Evolutionary conservation across 1,140 invertebrate genomes (phyloP), one percentile per base, ranked within the genome.

Genomic region (Tetramorium parvispinum): DNA sequence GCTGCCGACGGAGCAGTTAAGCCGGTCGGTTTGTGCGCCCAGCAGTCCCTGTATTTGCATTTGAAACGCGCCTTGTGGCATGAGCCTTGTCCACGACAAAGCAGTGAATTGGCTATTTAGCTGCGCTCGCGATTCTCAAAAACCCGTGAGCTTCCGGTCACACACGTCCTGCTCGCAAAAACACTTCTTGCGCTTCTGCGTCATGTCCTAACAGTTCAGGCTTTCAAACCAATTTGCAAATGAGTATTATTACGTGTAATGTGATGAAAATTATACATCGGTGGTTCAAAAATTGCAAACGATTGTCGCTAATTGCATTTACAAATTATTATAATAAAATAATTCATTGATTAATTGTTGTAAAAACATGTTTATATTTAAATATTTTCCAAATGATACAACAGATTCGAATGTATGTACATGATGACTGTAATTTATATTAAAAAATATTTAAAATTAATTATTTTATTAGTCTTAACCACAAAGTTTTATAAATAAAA

Each of bases 21-120:
- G 79, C 79, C 24, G 79, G 79, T 82, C 37, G 66, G 66, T 82
- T 82, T 82, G 79, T 82, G 79, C 79, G 79, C 79, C 24, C 78
- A 21, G 65, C 78, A 51, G 32, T 46, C 51, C 55, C 66, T n/a
- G 51, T 73, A 82, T 82, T 82, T 82, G 79, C 79, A 82, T 82
- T 82, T 82, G 79, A 82, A 82, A 73, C 79, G 53, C 79, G 66
- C 66, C 66, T 82, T 82, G 79, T 57, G 79, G 51, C 86, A 32
- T 57, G 78, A 53, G 51, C 63, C 61, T 59, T 73, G 86, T 82
- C 40, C 49, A 73, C 68, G 57, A 79, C 87, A 89, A 89, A 87
- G 70, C 46, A 78, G 53, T 55, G 86, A 89, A 89, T 89, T 85
- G 79, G 57, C 65, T 78, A 75, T 88, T 88, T 66, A 81, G 49